Evolutionary conservation across 2,113 vertebrate genomes (phyloP).

Genomic region (Triplophysa rosa): DNA sequence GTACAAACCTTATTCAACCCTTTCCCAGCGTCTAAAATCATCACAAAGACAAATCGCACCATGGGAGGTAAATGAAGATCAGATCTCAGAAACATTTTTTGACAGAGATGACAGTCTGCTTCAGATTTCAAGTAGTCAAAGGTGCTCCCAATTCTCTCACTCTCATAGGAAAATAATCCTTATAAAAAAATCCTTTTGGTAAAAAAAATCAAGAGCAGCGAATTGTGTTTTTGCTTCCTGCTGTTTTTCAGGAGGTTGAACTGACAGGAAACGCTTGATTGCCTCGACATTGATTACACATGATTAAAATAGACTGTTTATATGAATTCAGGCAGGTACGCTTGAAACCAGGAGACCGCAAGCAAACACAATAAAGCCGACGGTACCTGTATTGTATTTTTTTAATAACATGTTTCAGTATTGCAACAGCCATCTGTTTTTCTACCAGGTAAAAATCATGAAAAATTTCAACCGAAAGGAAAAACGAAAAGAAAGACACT

Average conservation of each 20-base stretch:
- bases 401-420: slow-evolving; percentile 80
- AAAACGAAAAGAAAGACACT: slow-evolving; percentile 59
- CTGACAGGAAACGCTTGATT: background rate
- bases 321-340: background rate
- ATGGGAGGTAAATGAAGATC: too few relatives aligned
- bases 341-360: slow-evolving; percentile 32
- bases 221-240: background rate
- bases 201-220: background rate
- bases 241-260: slow-evolving; percentile 12
- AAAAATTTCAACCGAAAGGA: slow-evolving; percentile 63
- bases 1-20: too few relatives aligned
- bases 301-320: slow-evolving; percentile 28
- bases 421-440: slow-evolving; percentile 74
- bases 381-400: slow-evolving; percentile 65
- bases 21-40: too few relatives aligned
- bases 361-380: slow-evolving; percentile 6
- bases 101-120: too few relatives aligned
- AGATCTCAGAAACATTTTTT: too few relatives aligned
- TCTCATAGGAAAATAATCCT: background rate
- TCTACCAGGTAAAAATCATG: slow-evolving; percentile 79
- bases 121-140: too few relatives aligned
- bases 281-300: slow-evolving; percentile 12
- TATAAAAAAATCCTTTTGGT: background rate
- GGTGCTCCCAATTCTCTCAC: background rate
- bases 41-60: too few relatives aligned